Base-by-base conservation (phyloP, 2,113 vertebrate species). In the Sylvicapra grimmia region DNA sequence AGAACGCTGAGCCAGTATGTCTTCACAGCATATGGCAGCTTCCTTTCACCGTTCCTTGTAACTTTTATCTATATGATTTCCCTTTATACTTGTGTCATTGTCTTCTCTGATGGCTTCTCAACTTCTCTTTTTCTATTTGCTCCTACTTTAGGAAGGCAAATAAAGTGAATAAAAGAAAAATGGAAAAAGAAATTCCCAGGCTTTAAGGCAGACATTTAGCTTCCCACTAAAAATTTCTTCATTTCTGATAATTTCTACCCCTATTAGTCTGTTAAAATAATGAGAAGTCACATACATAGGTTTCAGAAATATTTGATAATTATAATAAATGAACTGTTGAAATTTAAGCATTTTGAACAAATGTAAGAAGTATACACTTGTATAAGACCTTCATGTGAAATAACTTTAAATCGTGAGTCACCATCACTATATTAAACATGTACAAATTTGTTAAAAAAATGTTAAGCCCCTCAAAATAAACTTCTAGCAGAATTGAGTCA, bases 151-250 rank as follows among this genome's bases (percentile, higher is more conserved):
- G 44, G 14, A 87, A 58, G 82, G 36, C 51, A 92, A 93, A 63
- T 82, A 65, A 95, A 95, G 11, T 51, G 29, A 89, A 82, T 85
- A 63, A 90, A 90, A 95, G 33, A 29, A 79, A 95, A 93, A 59
- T 23, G 9, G 8, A 63, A 18, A 90, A 86, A 83, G 36, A 96
- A 94, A 85, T 54, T 68, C 44, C 15, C 36, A 89, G 84, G 65
- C 6, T 51, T 61, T 56, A 75, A 56, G 16, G 59, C 3, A 92
- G 36, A 25, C 85, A 15, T 51, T 63, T n/a, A 88, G 51, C 65
- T 80, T n/a, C 18, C 51, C 79, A 44, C 18, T 85, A 83, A 94
- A 93, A 77, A 89, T 61, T 83, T 79, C 47, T 13, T 53, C 86
- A 61, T 68, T 88, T 8, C n/a, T 86, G 23, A 85, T 63, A 8